A percentile compares a stretch with the other conserved stretches of the same genome.
Conservation (phyloP, 1,140 invertebrate species). For the Trachelipus rathkii region DNA sequence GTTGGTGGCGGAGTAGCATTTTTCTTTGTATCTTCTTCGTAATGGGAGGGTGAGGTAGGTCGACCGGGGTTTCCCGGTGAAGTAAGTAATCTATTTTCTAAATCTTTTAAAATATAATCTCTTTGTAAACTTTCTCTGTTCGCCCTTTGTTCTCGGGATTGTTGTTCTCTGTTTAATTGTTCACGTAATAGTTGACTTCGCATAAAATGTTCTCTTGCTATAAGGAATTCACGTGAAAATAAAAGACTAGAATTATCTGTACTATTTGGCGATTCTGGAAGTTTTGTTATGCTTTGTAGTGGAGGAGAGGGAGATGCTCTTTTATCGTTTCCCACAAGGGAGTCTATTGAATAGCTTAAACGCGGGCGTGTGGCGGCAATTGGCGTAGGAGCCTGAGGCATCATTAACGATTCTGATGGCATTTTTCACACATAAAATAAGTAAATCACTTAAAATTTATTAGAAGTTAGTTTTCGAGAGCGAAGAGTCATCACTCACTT, state of each 20-base stretch:
- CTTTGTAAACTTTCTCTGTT: neutral
- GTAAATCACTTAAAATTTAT: neutral
- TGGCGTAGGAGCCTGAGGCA: constrained; percentile 13
- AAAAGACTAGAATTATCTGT: neutral
- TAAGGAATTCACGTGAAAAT: neutral
- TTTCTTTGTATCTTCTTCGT: constrained; percentile 1
- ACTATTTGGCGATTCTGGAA: neutral
- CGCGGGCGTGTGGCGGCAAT: neutral
- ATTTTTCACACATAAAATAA: neutral
- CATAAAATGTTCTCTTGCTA: neutral
- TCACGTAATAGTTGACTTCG: neutral
- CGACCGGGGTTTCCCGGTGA: neutral
- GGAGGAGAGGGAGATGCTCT: neutral
- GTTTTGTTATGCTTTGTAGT: neutral
- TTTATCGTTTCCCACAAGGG: constrained; percentile 7
- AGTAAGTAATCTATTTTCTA: neutral
- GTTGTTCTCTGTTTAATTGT: neutral
- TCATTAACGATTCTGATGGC: constrained; percentile 5
- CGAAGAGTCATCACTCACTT: too few species aligned
- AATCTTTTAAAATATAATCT: neutral
- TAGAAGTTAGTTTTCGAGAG: too few species aligned
- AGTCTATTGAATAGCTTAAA: constrained; percentile 6
- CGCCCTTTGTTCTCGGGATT: neutral
- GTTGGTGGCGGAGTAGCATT: neutral
- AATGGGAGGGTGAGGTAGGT: neutral